phyloP scores from a whole-genome alignment of 2,797 vertebrate genomes.

The Lepus townsendii region DNA sequence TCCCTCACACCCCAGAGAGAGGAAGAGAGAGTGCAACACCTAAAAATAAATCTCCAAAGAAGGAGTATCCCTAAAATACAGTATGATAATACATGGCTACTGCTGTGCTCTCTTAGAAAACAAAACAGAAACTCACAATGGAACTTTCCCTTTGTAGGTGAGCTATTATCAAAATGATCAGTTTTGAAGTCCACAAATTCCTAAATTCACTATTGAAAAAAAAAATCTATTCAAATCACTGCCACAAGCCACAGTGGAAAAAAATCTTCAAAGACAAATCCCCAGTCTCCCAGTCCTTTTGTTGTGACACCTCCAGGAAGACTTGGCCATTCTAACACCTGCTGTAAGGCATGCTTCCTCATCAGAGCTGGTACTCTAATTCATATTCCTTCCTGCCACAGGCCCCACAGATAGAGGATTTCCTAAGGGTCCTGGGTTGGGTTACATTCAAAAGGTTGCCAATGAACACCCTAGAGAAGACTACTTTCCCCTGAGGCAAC shows the following conservation, averaged over 20 bases:
- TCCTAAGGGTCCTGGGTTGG: conserved; percentile 52
- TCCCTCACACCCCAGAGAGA: conserved; percentile 32
- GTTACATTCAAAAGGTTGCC: conserved; percentile 1
- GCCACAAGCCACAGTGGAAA: neutral
- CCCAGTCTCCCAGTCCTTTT: neutral
- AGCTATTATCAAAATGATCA: conserved; percentile 22
- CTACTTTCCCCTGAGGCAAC: conserved; percentile 38
- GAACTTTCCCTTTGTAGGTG: conserved; percentile 33
- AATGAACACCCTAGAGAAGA: conserved; percentile 19
- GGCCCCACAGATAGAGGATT: conserved; percentile 64
- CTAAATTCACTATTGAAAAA: neutral
- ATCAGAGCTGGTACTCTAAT: neutral
- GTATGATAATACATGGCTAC: neutral
- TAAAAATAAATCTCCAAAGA: conserved; percentile 68
- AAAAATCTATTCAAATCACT: neutral
- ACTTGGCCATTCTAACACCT: conserved; percentile 34
- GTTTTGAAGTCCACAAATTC: neutral
- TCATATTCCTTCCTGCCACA: neutral
- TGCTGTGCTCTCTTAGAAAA: neutral
- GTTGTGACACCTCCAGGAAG: neutral
- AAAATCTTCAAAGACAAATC: conserved; percentile 25
- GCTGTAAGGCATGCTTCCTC: neutral
- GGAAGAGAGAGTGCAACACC: neutral
- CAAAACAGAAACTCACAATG: conserved; percentile 15
- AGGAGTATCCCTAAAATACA: conserved; percentile 45